Evolutionary conservation across 2,797 vertebrate genomes (phyloP).

Genomic region (Smutsia gigantea): DNA sequence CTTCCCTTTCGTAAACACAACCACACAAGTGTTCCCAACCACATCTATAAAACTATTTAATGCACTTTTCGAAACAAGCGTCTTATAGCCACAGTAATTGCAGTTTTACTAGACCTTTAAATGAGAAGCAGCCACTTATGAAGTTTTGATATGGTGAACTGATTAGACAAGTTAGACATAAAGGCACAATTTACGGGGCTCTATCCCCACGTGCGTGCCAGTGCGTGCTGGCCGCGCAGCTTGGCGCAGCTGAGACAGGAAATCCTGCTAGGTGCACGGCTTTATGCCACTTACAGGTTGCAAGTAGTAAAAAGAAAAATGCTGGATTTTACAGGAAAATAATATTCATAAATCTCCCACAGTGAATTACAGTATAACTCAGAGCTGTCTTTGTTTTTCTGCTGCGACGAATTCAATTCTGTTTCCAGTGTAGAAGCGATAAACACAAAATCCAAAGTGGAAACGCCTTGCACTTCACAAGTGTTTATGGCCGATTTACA

Average conservation of each 20-base stretch:
- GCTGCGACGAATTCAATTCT: conserved; percentile 77
- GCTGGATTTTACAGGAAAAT: conserved; percentile 86
- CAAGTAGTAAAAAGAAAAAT: conserved; percentile 83
- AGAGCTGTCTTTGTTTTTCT: conserved; percentile 83
- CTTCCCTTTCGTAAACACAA: conserved; percentile 82
- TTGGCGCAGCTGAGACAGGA: conserved; percentile 51
- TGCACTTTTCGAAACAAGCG: conserved; percentile 82
- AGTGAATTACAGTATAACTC: conserved; percentile 82
- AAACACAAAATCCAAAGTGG: conserved; percentile 72
- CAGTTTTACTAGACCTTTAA: conserved; percentile 86
- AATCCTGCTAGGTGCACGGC: conserved; percentile 74
- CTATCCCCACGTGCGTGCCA: conserved; percentile 55
- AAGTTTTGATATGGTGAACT: conserved; percentile 85
- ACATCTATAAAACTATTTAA: conserved; percentile 86
- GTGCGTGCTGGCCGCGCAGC: conserved; percentile 55
- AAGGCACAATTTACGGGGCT: conserved; percentile 80
- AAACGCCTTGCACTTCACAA: conserved; percentile 76
- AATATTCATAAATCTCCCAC: conserved; percentile 85
- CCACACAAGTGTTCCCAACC: conserved; percentile 80
- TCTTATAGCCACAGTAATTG: conserved; percentile 81
- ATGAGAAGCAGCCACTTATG: conserved; percentile 86
- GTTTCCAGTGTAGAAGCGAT: conserved; percentile 77
- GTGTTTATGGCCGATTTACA: conserved; percentile 71
- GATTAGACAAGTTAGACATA: conserved; percentile 83
- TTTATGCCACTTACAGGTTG: conserved; percentile 80